Evolutionary conservation across 2,797 vertebrate genomes (phyloP).

Genomic region (Erithacus rubecula): DNA sequence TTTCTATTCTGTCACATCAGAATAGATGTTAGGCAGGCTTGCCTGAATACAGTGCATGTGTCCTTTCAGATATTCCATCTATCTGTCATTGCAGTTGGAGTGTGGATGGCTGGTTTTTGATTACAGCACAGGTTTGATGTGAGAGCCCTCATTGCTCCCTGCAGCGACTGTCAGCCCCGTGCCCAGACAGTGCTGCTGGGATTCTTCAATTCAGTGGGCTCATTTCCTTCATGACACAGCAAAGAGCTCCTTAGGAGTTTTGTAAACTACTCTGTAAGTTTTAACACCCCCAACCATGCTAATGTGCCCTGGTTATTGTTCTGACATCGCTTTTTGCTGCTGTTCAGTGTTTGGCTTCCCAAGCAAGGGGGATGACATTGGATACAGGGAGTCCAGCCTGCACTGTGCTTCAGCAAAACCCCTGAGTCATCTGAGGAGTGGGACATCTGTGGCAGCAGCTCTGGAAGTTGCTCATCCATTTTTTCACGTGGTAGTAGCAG

Average conservation of each 20-base stretch:
- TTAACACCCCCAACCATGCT: not conserved
- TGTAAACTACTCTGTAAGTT: not conserved
- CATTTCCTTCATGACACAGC: not conserved
- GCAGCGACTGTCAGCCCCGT: not conserved
- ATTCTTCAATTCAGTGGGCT: fast-evolving
- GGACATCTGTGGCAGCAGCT: not conserved
- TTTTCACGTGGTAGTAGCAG: not conserved
- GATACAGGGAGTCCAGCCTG: not conserved
- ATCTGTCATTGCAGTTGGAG: constrained; percentile 8
- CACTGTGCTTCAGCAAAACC: not conserved
- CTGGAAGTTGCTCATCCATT: constrained; percentile 25
- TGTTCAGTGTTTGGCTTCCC: not conserved
- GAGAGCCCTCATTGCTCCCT: fast-evolving
- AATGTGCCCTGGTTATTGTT: not conserved
- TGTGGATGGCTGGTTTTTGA: constrained; percentile 20
- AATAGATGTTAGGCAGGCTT: not conserved
- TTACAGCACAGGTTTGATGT: not conserved
- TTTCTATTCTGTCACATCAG: not conserved
- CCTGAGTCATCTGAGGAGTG: not conserved
- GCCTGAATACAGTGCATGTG: not conserved
- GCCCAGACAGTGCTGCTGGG: not conserved
- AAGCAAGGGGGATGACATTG: not conserved
- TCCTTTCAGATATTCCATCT: constrained; percentile 17
- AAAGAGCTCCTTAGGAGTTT: not conserved
- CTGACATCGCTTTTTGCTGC: not conserved